Evolutionary conservation across 2,797 vertebrate genomes (phyloP).

Genomic region (Nyctibius grandis): DNA sequence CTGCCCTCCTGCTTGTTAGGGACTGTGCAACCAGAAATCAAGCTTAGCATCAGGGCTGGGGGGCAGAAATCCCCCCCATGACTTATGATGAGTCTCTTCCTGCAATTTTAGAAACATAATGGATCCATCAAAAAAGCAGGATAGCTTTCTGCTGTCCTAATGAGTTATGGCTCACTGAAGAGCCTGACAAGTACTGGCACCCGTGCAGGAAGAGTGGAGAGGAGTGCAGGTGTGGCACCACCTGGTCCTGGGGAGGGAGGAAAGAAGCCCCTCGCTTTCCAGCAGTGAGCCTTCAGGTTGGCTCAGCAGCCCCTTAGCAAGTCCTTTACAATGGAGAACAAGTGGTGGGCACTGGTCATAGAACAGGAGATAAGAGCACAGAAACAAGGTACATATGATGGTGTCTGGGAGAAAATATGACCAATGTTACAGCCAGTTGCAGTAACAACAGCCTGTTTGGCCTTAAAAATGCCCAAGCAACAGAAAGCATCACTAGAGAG

Average conservation of each 20-base stretch:
- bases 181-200: not conserved
- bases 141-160: not conserved
- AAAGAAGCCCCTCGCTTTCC: not conserved
- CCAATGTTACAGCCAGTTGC: not conserved
- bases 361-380: not conserved
- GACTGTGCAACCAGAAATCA: not conserved
- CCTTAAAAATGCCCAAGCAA: not conserved
- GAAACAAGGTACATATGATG: not conserved
- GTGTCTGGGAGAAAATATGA: not conserved
- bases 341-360: not conserved
- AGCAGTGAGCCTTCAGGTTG: not conserved
- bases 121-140: not conserved
- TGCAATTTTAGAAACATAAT: not conserved
- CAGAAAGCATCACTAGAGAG: not conserved
- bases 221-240: not conserved
- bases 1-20: not conserved
- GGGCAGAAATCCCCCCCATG: not conserved
- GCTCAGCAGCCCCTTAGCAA: not conserved
- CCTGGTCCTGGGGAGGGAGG: not conserved
- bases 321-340: not conserved
- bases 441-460: not conserved
- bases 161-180: not conserved
- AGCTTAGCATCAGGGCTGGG: not conserved
- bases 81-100: not conserved
- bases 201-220: fast-evolving